These are phyloP conservation scores for Sinohyriopsis cumingii DNA, from an alignment of 2,888 invertebrate genomes.

Conservation along the genomic window DNA sequence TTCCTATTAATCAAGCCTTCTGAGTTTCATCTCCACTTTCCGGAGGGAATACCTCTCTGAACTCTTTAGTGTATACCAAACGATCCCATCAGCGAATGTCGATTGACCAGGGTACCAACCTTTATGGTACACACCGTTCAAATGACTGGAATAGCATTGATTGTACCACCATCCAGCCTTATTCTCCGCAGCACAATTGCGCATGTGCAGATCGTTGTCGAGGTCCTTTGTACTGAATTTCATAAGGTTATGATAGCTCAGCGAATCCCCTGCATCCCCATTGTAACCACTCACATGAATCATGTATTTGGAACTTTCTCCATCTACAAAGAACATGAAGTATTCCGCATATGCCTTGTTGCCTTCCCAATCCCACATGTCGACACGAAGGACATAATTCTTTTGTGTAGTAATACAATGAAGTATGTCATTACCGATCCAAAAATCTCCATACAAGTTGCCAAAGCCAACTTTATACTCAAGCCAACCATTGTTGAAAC, in stretches of 20 bases:
- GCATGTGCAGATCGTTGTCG: conserved; percentile 67
- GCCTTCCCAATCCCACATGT: conserved; percentile 71
- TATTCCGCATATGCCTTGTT: conserved; percentile 64
- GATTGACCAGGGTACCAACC: conserved; percentile 62
- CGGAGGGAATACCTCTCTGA: conserved; percentile 67
- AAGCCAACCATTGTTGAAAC: conserved; percentile 65
- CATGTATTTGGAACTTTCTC: conserved; percentile 56
- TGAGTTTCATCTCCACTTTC: conserved; percentile 66
- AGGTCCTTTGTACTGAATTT: conserved; percentile 69
- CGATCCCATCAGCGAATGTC: conserved; percentile 59
- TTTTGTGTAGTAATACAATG: conserved; percentile 58
- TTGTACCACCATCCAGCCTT: conserved; percentile 71
- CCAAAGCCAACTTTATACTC: conserved; percentile 70
- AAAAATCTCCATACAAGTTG: conserved; percentile 68
- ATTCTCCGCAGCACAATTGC: conserved; percentile 68
- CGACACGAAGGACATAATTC: conserved; percentile 64
- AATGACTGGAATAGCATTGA: conserved; percentile 63
- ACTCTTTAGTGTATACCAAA: conserved; percentile 66
- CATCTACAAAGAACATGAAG: conserved; percentile 57
- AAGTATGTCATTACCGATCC: conserved; percentile 66
- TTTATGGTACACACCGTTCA: conserved; percentile 68
- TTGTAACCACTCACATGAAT: conserved; percentile 57
- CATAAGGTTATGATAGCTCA: conserved; percentile 68
- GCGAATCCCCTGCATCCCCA: conserved; percentile 67
- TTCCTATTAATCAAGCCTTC: conserved; percentile 26